These are phyloP conservation scores for Cyprinus carpio DNA, from an alignment of 2,113 vertebrate species.

Conservation along the genomic window DNA sequence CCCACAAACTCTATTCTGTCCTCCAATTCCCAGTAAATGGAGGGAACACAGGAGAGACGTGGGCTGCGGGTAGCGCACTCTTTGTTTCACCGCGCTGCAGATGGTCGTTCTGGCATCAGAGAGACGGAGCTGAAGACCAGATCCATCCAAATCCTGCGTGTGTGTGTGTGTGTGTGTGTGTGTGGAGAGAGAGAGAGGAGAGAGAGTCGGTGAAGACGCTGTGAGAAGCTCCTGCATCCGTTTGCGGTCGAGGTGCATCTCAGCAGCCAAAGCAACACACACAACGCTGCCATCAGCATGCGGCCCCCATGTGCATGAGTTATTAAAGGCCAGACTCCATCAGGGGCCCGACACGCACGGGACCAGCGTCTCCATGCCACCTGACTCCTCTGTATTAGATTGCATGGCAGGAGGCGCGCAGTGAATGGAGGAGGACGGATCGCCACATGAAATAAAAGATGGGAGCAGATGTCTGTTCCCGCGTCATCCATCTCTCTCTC, in stretches of 20 bases:
- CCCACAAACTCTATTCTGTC: background rate
- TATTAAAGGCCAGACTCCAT: conserved; percentile 24
- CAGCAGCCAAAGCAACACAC: conserved; percentile 33
- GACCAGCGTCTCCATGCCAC: conserved; percentile 24
- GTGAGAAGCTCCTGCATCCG: conserved; percentile 35
- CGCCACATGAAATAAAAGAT: conserved; percentile 39
- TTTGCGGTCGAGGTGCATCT: conserved; percentile 56
- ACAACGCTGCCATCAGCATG: background rate
- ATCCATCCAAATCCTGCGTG: conserved; percentile 22
- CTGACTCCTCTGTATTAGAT: conserved; percentile 43
- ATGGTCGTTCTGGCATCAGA: conserved; percentile 67
- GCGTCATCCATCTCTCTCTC: conserved; percentile 19
- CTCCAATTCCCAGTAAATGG: background rate
- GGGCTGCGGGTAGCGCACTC: background rate
- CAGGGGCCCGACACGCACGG: conserved; percentile 12
- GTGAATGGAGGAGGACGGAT: conserved; percentile 14
- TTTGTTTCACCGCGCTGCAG: conserved; percentile 58
- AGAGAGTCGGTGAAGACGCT: conserved; percentile 42
- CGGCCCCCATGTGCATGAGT: conserved; percentile 2
- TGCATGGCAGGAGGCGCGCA: conserved; percentile 19
- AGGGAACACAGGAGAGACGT: background rate
- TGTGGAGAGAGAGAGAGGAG: background rate
- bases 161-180: conserved; percentile 54
- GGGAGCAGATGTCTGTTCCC: conserved; percentile 57
- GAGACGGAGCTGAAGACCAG: conserved; percentile 1